Evolutionary conservation across 2,113 vertebrate species (phyloP).

Genomic region (Sinocyclocheilus rhinocerous): DNA sequence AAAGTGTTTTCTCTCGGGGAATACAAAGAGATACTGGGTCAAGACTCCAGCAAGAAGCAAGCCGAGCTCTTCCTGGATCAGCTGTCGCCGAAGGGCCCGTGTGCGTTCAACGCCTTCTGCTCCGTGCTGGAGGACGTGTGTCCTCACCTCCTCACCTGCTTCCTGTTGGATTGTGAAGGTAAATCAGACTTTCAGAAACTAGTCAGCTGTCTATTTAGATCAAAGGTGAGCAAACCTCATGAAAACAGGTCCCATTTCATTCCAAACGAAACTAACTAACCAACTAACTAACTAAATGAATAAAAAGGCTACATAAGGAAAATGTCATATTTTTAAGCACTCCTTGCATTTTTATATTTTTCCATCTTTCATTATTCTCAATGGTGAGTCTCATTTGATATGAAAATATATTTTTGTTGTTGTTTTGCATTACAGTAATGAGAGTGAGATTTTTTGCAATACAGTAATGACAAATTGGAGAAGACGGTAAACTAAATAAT

Average conservation of each 20-base stretch:
- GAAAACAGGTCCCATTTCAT: neutral
- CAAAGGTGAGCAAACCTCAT: neutral
- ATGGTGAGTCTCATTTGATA: too few species aligned
- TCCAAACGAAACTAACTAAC: neutral
- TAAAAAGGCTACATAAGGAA: too few species aligned
- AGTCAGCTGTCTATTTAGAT: neutral
- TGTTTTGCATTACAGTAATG: too few species aligned
- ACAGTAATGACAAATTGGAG: too few species aligned
- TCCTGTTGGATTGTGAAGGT: conserved; percentile 89
- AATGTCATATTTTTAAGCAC: too few species aligned
- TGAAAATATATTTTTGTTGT: too few species aligned
- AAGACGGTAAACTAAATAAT: too few species aligned
- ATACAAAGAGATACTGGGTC: conserved; percentile 83
- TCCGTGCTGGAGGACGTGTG: conserved; percentile 86
- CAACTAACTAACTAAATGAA: too few species aligned
- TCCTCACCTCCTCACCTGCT: conserved; percentile 86
- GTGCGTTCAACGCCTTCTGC: conserved; percentile 84
- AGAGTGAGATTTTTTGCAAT: too few species aligned
- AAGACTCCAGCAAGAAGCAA: conserved; percentile 72
- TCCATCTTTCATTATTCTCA: too few species aligned
- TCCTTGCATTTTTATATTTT: too few species aligned
- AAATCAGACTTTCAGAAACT: conserved; percentile 52
- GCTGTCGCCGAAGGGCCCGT: conserved; percentile 83
- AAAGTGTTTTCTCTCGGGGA: conserved; percentile 87
- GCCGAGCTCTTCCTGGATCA: conserved; percentile 83